phyloP scores from a whole-genome alignment of 2,797 vertebrate genomes.

The Phoxinus dragarum region DNA sequence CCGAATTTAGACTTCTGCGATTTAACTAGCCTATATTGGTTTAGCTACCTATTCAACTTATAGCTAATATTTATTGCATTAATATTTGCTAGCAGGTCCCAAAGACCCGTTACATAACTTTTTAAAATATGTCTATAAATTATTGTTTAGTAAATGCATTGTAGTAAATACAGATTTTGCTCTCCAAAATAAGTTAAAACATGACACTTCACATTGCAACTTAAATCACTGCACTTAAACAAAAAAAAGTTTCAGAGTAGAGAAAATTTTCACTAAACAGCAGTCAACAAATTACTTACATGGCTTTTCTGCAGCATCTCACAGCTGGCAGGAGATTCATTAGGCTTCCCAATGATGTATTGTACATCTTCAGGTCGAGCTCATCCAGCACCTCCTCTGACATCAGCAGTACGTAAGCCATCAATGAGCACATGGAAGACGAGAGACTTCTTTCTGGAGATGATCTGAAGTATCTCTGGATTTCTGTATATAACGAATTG shows the following conservation, averaged over 20 bases:
- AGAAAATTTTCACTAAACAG: no score
- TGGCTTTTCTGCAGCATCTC: not conserved
- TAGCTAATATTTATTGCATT: no score
- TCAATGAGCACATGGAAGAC: not conserved
- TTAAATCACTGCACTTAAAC: not conserved
- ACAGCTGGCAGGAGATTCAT: not conserved
- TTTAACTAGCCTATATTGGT: no score
- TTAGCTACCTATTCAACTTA: no score
- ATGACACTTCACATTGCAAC: not conserved
- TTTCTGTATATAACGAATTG: not conserved
- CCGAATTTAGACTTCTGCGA: no score
- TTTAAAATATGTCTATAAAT: no score
- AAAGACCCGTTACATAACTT: no score
- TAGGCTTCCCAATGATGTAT: fast-evolving
- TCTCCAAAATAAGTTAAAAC: no score
- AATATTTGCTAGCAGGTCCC: no score
- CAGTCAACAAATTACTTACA: not conserved
- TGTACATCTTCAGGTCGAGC: fast-evolving
- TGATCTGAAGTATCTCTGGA: not conserved
- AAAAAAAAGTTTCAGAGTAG: no score
- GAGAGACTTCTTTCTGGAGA: not conserved
- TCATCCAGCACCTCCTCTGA: not conserved
- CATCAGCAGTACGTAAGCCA: not conserved
- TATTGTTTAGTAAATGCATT: no score
- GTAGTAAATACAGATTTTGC: no score